Percentiles rank a stretch among this genome's conserved stretches.
Conservation (phyloP, 1,140 invertebrate genomes). For the Trinorchestia longiramus region DNA sequence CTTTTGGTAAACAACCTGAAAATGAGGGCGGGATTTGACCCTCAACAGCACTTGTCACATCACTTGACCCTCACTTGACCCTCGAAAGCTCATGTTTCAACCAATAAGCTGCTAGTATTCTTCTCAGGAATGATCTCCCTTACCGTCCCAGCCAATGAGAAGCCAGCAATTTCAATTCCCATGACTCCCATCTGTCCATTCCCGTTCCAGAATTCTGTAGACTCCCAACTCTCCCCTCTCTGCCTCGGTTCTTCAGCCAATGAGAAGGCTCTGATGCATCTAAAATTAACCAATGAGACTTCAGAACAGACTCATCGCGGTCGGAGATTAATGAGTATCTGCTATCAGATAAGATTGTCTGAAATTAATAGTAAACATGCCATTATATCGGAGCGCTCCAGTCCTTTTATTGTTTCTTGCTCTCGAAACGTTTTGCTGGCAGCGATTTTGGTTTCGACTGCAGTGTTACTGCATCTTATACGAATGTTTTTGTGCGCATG, state of each 20-base stretch:
- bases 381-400: slow-evolving; percentile 45
- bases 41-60: background rate
- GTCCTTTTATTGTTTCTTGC: slow-evolving; percentile 44
- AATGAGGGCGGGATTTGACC: slow-evolving; percentile 44
- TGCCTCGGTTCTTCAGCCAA: background rate
- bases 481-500: background rate
- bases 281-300: background rate
- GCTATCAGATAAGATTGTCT: slow-evolving; percentile 53
- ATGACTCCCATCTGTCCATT: background rate
- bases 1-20: slow-evolving; percentile 55
- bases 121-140: background rate
- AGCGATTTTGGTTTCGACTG: background rate
- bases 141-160: background rate
- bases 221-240: slow-evolving; percentile 4
- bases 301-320: background rate
- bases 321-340: slow-evolving; percentile 45
- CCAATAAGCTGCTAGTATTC: slow-evolving; percentile 6
- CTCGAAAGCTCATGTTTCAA: slow-evolving; percentile 18
- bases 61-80: slow-evolving; percentile 51
- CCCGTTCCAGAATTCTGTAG: slow-evolving; percentile 10
- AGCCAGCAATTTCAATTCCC: slow-evolving; percentile 18
- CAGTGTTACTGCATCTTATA: slow-evolving; percentile 3
- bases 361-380: slow-evolving; percentile 55
- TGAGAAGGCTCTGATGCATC: background rate
- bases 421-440: slow-evolving; percentile 50